Base-by-base conservation (phyloP, 2,113 vertebrate species). In the Cepphus grylle region DNA sequence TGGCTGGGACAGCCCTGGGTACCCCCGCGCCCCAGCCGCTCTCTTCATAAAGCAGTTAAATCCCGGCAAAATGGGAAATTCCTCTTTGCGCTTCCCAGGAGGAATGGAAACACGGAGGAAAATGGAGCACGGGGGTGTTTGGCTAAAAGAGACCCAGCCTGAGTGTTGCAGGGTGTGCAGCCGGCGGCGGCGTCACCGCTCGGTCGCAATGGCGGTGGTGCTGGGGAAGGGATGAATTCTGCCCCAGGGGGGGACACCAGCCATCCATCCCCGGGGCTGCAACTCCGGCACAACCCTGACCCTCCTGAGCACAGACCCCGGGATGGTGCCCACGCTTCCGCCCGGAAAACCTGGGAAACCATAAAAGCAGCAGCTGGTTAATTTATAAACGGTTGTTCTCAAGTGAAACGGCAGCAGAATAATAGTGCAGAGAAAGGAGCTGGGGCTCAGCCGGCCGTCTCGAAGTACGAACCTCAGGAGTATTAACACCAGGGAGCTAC, bases 111-210 rank as follows among this genome's bases (percentile, higher is more conserved):
- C 45, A 9, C 0, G 0, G 5, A 32, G 42, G n/a, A 19, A 17
- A 11, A 32, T 0, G 2, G 23, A 47, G 42, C 7, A 4, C 1
- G 43, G 63, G 6, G 6, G 18, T 2, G n/a, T 49, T 25, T 15
- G 81, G 23, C 23, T 16, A 1, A 11, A 42, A 43, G 14, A 30
- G 6, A 29, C 3, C 53, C 22, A 7, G n/a, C 12, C 2, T 6
- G 6, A 20, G 34, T 11, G 47, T 18, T 32, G 40, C 25, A 6
- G 63, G 0, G 4, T 4, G 42, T 1, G 30, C 43, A 5, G 43
- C 47, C n/a, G 1, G 59, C 49, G 65, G 43, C 45, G 32, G 40
- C 38, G 12, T 4, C 8, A 4, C 21, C 18, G 53, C 38, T 55
- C 10, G 0, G 12, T 12, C 32, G 15, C 21, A 30, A 4, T 2